Percentiles rank a stretch among this genome's conserved stretches.
These are phyloP conservation scores for Gadopsis marmoratus DNA, from an alignment of 2,797 vertebrate genomes.

Conservation along the genomic window DNA sequence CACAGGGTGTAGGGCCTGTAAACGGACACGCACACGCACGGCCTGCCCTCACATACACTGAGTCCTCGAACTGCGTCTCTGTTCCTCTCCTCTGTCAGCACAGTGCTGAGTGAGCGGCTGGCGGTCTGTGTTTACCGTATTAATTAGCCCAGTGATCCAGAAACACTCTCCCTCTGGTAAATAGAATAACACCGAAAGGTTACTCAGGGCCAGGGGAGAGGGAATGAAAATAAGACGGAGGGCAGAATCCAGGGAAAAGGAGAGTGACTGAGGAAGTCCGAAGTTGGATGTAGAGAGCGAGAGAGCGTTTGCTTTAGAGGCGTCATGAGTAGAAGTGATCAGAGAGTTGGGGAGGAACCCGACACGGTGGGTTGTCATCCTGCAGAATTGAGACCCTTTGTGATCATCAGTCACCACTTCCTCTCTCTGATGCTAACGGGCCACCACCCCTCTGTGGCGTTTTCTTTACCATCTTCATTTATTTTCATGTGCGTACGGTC, in stretches of 20 bases:
- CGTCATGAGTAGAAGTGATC: conserved; percentile 38
- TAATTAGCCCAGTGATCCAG: conserved; percentile 82
- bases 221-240: conserved; percentile 38
- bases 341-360: conserved; percentile 42
- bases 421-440: neutral
- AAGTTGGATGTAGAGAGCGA: neutral
- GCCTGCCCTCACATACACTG: neutral
- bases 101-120: conserved; percentile 68
- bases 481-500: neutral
- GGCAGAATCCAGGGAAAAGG: conserved; percentile 6
- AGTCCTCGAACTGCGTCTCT: conserved; percentile 41
- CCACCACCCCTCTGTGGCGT: neutral
- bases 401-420: conserved; percentile 53
- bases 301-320: conserved; percentile 39
- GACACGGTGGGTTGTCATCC: conserved; percentile 46
- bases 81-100: conserved; percentile 62
- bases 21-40: neutral
- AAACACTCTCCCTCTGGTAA: conserved; percentile 78
- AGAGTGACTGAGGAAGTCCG: neutral
- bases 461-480: neutral
- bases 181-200: conserved; percentile 76
- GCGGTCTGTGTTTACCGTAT: conserved; percentile 77
- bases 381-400: conserved; percentile 53
- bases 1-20: neutral
- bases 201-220: conserved; percentile 40